phyloP scores from a whole-genome alignment of 53 echinoderm and acorn worm species.

The Holothuria scabra region DNA sequence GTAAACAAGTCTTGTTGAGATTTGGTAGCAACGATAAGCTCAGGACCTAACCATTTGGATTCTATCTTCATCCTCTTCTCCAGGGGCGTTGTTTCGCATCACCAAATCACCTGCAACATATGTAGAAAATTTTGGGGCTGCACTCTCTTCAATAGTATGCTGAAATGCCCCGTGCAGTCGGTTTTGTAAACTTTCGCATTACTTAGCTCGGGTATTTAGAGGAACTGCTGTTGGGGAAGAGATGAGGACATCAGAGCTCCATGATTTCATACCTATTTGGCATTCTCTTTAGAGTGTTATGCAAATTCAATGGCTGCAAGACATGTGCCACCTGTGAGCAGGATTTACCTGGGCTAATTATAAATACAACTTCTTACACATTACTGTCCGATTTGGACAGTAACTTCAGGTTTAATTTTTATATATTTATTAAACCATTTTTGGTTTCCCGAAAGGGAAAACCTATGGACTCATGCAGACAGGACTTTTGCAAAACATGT shows the following conservation, averaged over 20 bases:
- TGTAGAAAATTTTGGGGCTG: not conserved
- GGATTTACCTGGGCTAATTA: too few species aligned
- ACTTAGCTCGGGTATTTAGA: not conserved
- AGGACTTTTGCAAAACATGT: too few species aligned
- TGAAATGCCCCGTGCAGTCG: not conserved
- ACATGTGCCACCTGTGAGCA: too few species aligned
- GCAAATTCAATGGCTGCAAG: too few species aligned
- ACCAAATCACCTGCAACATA: not conserved
- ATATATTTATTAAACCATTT: too few species aligned
- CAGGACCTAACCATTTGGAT: slow-evolving; percentile 4
- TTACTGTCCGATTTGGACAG: too few species aligned
- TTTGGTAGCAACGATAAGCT: slow-evolving; percentile 2
- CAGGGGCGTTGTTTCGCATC: slow-evolving; percentile 5
- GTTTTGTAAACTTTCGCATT: not conserved
- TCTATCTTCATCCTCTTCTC: not conserved
- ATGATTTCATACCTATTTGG: too few species aligned
- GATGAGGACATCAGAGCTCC: slow-evolving; percentile 8
- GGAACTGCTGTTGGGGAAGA: not conserved
- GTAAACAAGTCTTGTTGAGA: not conserved
- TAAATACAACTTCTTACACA: too few species aligned
- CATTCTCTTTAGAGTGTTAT: too few species aligned
- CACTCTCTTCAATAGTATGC: not conserved
- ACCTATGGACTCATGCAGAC: too few species aligned
- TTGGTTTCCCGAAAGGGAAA: too few species aligned
- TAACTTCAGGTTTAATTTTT: too few species aligned